A percentile compares a stretch with the other conserved stretches of the same genome.
Conservation (phyloP, 35 echinoderm and acorn worm genomes). For the Strongylocentrotus purpuratus region DNA sequence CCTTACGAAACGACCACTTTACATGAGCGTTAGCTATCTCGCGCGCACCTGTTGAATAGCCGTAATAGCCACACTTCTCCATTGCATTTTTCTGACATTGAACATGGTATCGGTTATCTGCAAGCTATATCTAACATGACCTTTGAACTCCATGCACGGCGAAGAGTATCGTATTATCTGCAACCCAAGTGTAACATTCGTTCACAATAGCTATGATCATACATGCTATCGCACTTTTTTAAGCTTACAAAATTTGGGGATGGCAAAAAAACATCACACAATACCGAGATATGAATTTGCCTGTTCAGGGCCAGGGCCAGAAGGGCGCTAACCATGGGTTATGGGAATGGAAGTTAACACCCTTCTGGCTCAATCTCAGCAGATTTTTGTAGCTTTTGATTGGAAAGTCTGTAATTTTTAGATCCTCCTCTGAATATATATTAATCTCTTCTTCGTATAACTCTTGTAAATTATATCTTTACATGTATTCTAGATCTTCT, state of each 20-base stretch:
- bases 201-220: background rate
- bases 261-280: background rate
- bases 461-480: too few relatives aligned
- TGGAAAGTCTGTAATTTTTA: too few relatives aligned
- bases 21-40: background rate
- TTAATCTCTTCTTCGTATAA: too few relatives aligned
- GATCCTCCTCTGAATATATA: too few relatives aligned
- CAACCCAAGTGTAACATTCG: background rate
- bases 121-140: background rate
- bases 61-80: background rate
- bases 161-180: slow-evolving; percentile 11
- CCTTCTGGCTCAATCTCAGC: too few relatives aligned
- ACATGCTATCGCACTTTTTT: background rate
- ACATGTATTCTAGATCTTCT: too few relatives aligned
- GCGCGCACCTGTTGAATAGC: background rate
- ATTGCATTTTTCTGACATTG: background rate
- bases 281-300: too few relatives aligned
- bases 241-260: background rate
- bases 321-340: too few relatives aligned
- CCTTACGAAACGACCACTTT: background rate
- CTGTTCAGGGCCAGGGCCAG: too few relatives aligned
- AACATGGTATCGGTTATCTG: background rate
- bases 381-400: too few relatives aligned
- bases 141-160: background rate
- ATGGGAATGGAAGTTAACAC: too few relatives aligned